Evolutionary conservation across 2,797 vertebrate species (phyloP), one percentile per base, ranked within the genome.

Genomic region (Microcaecilia unicolor): DNA sequence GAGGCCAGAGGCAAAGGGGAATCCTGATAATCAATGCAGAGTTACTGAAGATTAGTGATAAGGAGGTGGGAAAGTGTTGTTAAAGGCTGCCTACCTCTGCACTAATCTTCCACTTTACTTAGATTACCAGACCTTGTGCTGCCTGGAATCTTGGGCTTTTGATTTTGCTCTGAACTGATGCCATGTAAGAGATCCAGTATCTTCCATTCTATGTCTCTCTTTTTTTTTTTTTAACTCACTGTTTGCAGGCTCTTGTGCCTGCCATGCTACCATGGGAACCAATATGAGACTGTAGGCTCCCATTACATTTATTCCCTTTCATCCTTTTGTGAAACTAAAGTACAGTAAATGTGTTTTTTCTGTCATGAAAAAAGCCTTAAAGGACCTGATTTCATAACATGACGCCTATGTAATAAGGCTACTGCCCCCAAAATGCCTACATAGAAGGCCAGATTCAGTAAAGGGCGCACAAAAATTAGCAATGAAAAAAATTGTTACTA

Each of bases 251-350:
- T 51, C 59, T 48, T 34, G 35, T 55, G 31, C 47, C 32, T 56
- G 59, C 64, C 51, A 55, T 48, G 70, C 67, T 68, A 60, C 60
- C 51, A 62, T 62, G 62, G 60, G 61, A 50, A 41, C 44, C 51
- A 9, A 31, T 13, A 5, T 17, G 38, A 60, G 49, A 51, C 26
- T 13, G 41, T 20, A 43, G 41, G 34, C 4, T 18, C 35, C 48
- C 16, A 10, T 31, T 45, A 41, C 24, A 13, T 46, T 55, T 61
- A 40, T 51, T 48, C 33, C 37, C 42, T 64, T 58, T 62, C 37
- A 43, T 32, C 34, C 31, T 6, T 23, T 44, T 39, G 58, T 48
- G 42, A 54, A 51, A 55, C 41, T 6, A 38, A 54, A 39, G 35
- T n/a, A n/a, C n/a, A n/a, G n/a, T 28, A 45, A 37, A 19, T 2